Base-by-base conservation (phyloP, 2,888 invertebrate species). In the Andrena hattorfiana region DNA sequence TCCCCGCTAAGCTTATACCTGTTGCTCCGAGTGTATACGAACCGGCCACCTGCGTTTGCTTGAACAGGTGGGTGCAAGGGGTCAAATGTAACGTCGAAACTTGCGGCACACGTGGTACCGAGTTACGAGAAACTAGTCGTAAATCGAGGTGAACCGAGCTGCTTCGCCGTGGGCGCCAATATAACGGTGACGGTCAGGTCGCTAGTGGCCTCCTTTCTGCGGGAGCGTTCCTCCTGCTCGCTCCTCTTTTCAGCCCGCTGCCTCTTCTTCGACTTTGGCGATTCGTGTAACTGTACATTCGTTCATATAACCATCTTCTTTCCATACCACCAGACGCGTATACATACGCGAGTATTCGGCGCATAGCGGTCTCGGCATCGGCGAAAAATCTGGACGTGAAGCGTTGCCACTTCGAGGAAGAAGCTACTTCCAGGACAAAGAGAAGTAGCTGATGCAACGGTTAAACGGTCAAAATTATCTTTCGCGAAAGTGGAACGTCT, bases 181-280 rank as follows among this genome's bases (percentile, higher is more conserved):
- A 92, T 93, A 93, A 93, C 93, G 93, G 93, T 93, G 92, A 93
- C 89, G 91, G 86, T 90, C 89, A 81, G 88, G 89, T 91, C 91
- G 89, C 87, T 90, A 81, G 86, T 92, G 92, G 91, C 93, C 93
- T 92, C 93, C 90, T 93, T 93, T 92, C 91, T 82, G 87, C 81
- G 77, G 75, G 74, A 82, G 66, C 85, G 69, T 79, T 66, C 85
- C 81, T 67, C 67, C 62, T 64, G 69, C 48, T 49, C 72, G 32
- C 63, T 48, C 49, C 23, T 49, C 64, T 51, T 28, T 62, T 66
- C 71, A 64, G 35, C 60, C 35, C 72, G 73, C 54, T 67, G 70
- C 74, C 63, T 69, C 77, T 71, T 70, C 67, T 30, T 48, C 67
- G 66, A 84, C 85, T 80, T 69, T 67, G 74, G 48, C 69, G 77